Evolutionary conservation across 2,888 invertebrate species (phyloP).

Genomic region (Heliconius erato): DNA sequence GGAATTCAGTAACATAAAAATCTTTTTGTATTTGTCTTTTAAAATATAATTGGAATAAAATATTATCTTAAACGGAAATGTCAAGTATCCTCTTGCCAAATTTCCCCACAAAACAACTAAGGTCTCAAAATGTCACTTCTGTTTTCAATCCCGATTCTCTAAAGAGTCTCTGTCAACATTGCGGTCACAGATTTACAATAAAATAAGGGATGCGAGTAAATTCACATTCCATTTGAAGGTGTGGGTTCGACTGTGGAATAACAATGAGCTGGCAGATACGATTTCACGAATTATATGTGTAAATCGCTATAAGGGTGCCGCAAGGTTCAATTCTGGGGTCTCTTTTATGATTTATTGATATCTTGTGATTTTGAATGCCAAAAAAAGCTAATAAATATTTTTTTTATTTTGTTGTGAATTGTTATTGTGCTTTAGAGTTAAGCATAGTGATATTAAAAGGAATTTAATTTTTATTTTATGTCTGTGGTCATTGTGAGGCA

Average conservation of each 20-base stretch:
- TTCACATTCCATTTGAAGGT: conserved; percentile 69
- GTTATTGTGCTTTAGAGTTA: not conserved
- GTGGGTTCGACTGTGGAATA: conserved; percentile 52
- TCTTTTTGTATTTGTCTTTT: not conserved
- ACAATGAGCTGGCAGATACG: conserved; percentile 60
- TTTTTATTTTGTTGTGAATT: not conserved
- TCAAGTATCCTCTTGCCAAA: not conserved
- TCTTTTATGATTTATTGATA: conserved; percentile 40
- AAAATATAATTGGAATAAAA: not conserved
- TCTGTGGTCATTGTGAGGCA: no score
- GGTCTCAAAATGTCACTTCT: conserved; percentile 44
- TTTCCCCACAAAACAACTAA: conserved; percentile 34
- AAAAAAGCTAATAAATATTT: not conserved
- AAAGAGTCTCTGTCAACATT: conserved; percentile 58
- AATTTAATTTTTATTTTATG: no score
- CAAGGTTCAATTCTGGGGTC: conserved; percentile 53
- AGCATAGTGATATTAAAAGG: no score
- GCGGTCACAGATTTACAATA: conserved; percentile 75
- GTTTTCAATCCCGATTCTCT: conserved; percentile 50
- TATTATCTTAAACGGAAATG: not conserved
- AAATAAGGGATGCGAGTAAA: conserved; percentile 69
- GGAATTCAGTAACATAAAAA: no score
- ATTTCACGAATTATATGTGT: conserved; percentile 59
- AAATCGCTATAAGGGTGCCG: conserved; percentile 58
- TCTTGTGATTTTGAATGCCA: not conserved